Conservation (phyloP, 2,797 vertebrate genomes). For the Neosalanx taihuensis region DNA sequence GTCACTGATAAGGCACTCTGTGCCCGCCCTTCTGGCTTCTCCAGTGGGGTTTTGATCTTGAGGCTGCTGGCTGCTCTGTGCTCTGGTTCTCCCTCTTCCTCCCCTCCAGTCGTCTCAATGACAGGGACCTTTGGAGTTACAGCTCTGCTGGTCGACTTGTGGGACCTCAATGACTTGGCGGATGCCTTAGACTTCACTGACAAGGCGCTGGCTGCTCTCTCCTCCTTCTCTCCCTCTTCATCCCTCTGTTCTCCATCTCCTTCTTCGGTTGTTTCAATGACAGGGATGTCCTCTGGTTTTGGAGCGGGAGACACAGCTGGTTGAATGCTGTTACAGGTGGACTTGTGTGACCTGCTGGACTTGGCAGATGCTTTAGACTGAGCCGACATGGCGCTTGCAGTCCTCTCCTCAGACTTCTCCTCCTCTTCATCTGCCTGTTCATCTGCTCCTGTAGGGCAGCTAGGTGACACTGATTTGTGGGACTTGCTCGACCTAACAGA, state of each 20-base stretch:
- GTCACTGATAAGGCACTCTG: slow-evolving; percentile 4
- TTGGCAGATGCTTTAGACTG: slow-evolving; percentile 10
- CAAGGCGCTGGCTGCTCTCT: slow-evolving; percentile 41
- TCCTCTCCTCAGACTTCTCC: slow-evolving; percentile 12
- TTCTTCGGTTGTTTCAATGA: slow-evolving; percentile 49
- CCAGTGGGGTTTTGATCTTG: neutral
- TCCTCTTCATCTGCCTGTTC: slow-evolving; percentile 15
- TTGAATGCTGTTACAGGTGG: slow-evolving; percentile 41
- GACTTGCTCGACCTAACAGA: slow-evolving; percentile 58
- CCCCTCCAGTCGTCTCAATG: slow-evolving; percentile 40
- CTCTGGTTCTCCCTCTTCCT: slow-evolving; percentile 33
- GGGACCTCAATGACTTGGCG: slow-evolving; percentile 50
- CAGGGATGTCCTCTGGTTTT: slow-evolving; percentile 35
- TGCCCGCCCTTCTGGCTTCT: neutral
- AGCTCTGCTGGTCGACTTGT: slow-evolving; percentile 44
- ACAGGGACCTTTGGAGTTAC: slow-evolving; percentile 44
- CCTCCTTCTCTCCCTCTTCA: slow-evolving; percentile 32
- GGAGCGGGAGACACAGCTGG: neutral
- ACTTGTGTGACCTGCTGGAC: slow-evolving; percentile 36
- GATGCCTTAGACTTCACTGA: slow-evolving; percentile 57
- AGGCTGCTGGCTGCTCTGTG: slow-evolving; percentile 41
- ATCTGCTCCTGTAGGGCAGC: slow-evolving; percentile 3
- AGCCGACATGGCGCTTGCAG: slow-evolving; percentile 11
- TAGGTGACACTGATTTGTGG: slow-evolving; percentile 27
- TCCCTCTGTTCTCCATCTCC: neutral